A percentile compares a stretch with the other conserved stretches of the same genome.
Conservation (phyloP, 1,140 invertebrate species). For the Vollenhovia emeryi region DNA sequence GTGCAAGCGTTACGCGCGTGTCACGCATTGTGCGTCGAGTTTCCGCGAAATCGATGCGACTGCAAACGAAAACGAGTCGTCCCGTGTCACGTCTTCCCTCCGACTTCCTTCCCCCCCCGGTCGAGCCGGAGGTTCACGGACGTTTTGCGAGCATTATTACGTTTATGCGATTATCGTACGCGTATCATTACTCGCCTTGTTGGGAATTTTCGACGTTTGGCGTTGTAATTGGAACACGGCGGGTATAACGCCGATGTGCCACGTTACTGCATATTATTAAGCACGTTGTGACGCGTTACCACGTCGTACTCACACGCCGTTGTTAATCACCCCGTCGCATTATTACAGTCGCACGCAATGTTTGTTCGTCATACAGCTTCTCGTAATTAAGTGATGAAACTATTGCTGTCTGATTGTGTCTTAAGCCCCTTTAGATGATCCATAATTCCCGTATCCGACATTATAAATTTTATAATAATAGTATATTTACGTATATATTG, state of each 20-base stretch:
- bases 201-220: conserved; percentile 35
- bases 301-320: conserved; percentile 2
- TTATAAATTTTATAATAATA: background rate
- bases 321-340: background rate
- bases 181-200: conserved; percentile 9
- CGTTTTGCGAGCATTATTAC: background rate
- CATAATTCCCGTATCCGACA: background rate
- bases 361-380: background rate
- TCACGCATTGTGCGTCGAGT: conserved; percentile 18
- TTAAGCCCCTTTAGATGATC: background rate
- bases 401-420: background rate
- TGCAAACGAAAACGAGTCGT: conserved; percentile 14
- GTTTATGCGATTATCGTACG: background rate
- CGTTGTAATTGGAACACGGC: conserved; percentile 13
- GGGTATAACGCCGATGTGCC: conserved; percentile 8
- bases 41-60: conserved; percentile 19
- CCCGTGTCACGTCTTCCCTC: background rate
- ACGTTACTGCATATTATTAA: conserved; percentile 10
- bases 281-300: background rate
- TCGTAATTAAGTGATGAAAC: background rate
- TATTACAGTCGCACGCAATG: background rate
- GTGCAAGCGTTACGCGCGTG: background rate
- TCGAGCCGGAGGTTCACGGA: background rate
- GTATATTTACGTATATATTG: background rate
- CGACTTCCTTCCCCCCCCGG: background rate